Evolutionary conservation across 2,113 vertebrate species (phyloP).

Genomic region (Salvator merianae): DNA sequence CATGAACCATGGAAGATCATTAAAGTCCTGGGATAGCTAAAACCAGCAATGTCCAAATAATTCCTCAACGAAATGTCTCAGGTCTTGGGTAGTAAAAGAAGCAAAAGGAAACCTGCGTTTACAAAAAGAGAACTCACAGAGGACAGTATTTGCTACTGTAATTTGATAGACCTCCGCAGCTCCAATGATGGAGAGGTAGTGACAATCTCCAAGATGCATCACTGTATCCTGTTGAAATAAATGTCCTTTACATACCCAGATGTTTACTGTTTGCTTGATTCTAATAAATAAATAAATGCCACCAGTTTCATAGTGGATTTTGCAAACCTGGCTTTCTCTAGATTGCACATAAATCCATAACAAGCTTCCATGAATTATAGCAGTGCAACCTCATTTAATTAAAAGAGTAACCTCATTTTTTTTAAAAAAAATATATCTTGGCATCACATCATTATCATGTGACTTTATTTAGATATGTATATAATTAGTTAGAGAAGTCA

Average conservation of each 20-base stretch:
- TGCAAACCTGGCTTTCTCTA: background rate
- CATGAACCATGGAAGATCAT: background rate
- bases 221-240: background rate
- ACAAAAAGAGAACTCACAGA: background rate
- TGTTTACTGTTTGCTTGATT: background rate
- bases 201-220: background rate
- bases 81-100: background rate
- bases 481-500: constrained; percentile 8
- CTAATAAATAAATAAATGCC: background rate
- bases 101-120: too few relatives aligned
- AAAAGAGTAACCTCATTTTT: background rate
- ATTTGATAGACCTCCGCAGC: background rate
- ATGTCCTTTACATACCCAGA: background rate
- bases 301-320: background rate
- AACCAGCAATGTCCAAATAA: background rate
- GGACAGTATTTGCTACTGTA: background rate
- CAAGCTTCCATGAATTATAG: background rate
- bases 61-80: background rate
- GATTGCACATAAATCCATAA: background rate
- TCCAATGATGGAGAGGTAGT: background rate
- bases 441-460: background rate
- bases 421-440: too few relatives aligned
- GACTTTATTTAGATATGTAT: background rate
- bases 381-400: background rate
- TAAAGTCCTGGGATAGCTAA: constrained; percentile 5